Base-by-base conservation (phyloP, 37 sponge, comb jelly and placozoan species). In the Eunapius fragilis region DNA sequence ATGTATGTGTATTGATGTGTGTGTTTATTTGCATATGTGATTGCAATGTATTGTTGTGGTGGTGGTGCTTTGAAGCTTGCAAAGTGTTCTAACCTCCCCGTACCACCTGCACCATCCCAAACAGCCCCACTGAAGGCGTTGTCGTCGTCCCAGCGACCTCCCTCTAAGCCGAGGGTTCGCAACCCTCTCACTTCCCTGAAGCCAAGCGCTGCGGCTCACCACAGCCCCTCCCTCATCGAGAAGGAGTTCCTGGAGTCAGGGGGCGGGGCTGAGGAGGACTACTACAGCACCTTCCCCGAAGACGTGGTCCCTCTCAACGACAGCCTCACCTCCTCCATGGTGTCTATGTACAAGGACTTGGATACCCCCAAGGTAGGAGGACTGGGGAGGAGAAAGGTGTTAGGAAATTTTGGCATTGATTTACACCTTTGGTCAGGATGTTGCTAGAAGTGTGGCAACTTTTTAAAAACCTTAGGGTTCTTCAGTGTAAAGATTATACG, bases 81-180 rank as follows among this genome's bases (percentile, higher is more conserved):
- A n/a, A n/a, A n/a, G n/a, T n/a, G n/a, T n/a, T n/a, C n/a, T 30
- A 70, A 70, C 71, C 74, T n/a, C 32, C 13, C 25, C 30, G 25
- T 17, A n/a, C 67, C 12, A 80, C 80, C 67, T 17, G 9, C 50
- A 58, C 80, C 2, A 2, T 3, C 28, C 67, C 67, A 48, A n/a
- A n/a, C 10, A 37, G 37, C 41, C n/a, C 37, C 74, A 33, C 1
- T 33, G 31, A 73, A 73, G 14, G 27, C 35, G 22, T 3, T 34
- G 37, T 27, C 78, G 19, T 27, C 35, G 14, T 27, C 27, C 2
- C 41, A 70, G 68, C 89, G 90, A 19, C 93, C 93, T 25, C 76
- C 77, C 31, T 89, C 90, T 0, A 93, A 93, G 77, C 93, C 93
- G 0, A 72, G 86, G 32, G 93, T 89, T 26, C 82, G 86, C 68